Evolutionary conservation across 2,888 invertebrate genomes (phyloP), one percentile per base, ranked within the genome.

Genomic region (Dryomyza anilis): DNA sequence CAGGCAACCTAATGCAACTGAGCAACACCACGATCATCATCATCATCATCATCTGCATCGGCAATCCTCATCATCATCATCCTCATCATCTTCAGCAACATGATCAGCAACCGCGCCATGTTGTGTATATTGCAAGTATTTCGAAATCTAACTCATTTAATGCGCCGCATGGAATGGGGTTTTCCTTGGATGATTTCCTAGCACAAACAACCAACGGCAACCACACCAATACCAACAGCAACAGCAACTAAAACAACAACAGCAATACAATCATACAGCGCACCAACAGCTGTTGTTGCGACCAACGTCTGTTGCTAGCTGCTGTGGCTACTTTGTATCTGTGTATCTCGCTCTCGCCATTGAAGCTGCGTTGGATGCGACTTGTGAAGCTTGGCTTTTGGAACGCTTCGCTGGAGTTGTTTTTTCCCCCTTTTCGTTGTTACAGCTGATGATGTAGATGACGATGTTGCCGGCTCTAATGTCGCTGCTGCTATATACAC

Each of bases 111-210:
- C n/a, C 21, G 43, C 61, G 39, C 27, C 61, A 61, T 61, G 60
- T 30, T 39, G 52, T 25, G 60, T 39, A 50, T 52, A 21, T 43
- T 39, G 25, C 25, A 43, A n/a, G 39, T 27, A 52, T 61, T 61
- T 52, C 53, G 53, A 61, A 61, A 53, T 52, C 16, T 39, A 29
- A 53, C 27, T 27, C 16, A 58, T 30, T 30, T 29, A 58, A 16
- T 33, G 50, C 30, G 19, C 48, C 30, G 14, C 23, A 50, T 60
- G 50, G 60, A 60, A 60, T 60, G 60, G 64, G 50, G 58, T 64
- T 64, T 58, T 64, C 64, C 64, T 64, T 64, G n/a, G 64, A 64
- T 64, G 64, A 45, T 64, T 64, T 64, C 64, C 61, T 61, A 61
- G 29, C 61, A 61, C 52, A 43, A 43, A 53, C 36, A 48, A 36